A percentile compares a stretch with the other conserved stretches of the same genome.
Conservation (phyloP, 2,888 invertebrate genomes). For the Pseudoips prasinana region DNA sequence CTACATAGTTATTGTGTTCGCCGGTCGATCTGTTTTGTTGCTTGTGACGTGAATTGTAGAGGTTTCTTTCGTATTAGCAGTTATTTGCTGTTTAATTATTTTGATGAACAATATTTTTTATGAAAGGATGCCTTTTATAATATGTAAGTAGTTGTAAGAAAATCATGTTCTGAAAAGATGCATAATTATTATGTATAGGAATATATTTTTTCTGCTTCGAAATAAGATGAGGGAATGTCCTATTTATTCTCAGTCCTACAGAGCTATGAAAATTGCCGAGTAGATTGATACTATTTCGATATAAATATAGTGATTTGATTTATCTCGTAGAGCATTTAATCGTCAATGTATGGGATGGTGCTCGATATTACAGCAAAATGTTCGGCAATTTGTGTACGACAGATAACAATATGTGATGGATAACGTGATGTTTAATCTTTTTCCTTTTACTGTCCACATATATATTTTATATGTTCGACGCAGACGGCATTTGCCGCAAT, state of each 20-base stretch:
- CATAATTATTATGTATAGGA: slow-evolving; percentile 69
- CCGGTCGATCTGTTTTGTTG: slow-evolving; percentile 58
- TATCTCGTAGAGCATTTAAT: background rate
- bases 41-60: slow-evolving; percentile 70
- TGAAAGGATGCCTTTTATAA: slow-evolving; percentile 78
- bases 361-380: too few species aligned
- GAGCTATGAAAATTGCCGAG: slow-evolving; percentile 42
- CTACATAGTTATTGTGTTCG: slow-evolving; percentile 51
- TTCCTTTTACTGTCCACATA: too few species aligned
- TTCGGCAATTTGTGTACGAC: too few species aligned
- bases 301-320: slow-evolving; percentile 33
- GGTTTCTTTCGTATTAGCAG: slow-evolving; percentile 53
- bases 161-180: slow-evolving; percentile 53
- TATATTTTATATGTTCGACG: too few species aligned
- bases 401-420: too few species aligned
- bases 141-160: slow-evolving; percentile 73
- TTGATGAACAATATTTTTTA: slow-evolving; percentile 57
- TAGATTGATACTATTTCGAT: slow-evolving; percentile 38
- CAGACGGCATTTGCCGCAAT: too few species aligned
- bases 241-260: slow-evolving; percentile 54
- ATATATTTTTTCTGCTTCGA: slow-evolving; percentile 62
- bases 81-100: slow-evolving; percentile 65
- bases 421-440: too few species aligned
- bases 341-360: too few species aligned
- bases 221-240: slow-evolving; percentile 50